Percentiles rank a stretch among this genome's conserved stretches.
Conservation (phyloP, 2,113 vertebrate genomes). For the Brachyhypopomus gauderio region DNA sequence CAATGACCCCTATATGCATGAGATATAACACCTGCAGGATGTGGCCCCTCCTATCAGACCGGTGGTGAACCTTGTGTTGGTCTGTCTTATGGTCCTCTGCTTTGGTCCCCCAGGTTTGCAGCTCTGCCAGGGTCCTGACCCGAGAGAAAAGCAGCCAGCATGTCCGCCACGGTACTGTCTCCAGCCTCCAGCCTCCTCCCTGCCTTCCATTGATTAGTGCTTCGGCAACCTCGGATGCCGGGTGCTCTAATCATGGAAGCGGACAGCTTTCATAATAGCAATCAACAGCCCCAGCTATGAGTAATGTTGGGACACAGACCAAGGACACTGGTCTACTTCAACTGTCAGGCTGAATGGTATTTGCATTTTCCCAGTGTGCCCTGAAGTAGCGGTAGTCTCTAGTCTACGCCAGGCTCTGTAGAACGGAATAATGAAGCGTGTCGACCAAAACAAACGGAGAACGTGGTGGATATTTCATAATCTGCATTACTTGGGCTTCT, state of each 20-base stretch:
- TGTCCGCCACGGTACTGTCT: not conserved
- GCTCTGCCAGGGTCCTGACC: not conserved
- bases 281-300: constrained; percentile 20
- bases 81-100: not conserved
- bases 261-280: constrained; percentile 34
- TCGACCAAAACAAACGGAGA: not conserved
- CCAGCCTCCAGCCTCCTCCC: not conserved
- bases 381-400: not conserved
- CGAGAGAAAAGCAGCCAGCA: not conserved
- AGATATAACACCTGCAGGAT: not conserved
- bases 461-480: not conserved
- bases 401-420: too few relatives aligned
- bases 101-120: not conserved
- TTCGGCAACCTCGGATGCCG: not conserved
- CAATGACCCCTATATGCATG: too few relatives aligned
- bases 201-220: not conserved
- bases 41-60: not conserved
- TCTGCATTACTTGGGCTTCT: not conserved
- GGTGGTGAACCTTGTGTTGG: not conserved
- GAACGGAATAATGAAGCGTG: not conserved
- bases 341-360: not conserved
- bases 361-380: not conserved
- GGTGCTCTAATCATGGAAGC: constrained; percentile 13
- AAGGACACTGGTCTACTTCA: constrained; percentile 11
- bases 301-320: constrained; percentile 33